Evolutionary conservation across 2,888 invertebrate genomes (phyloP), one percentile per base, ranked within the genome.

Genomic region (Marasmarcha lunaedactyla): DNA sequence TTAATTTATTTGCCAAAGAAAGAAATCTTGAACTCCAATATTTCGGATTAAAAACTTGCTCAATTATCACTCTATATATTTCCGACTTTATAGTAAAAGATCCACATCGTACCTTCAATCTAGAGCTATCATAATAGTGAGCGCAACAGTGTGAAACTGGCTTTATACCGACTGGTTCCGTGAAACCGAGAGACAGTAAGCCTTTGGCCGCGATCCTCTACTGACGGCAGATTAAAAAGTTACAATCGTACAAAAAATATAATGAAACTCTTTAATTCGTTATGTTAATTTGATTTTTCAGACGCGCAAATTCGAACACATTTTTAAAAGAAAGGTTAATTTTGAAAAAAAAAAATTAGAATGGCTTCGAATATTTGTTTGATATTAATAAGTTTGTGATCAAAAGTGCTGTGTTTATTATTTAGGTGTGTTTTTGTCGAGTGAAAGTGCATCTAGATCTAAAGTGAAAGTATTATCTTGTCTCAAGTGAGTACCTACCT

Each of bases 381-480:
- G 4, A 7, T 30, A 7, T 20, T 20, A 20, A 20, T 20, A 20
- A 20, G 7, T 30, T 30, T 30, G 30, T 30, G 30, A 30, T 30
- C 30, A 30, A 30, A 25, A n/a, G 11, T 20, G 20, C 20, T 7
- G 20, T 30, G 4, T n/a, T 30, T 30, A 10, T 30, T 30, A 30
- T 30, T 30, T 30, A 7, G 30, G 40, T 37, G 43, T 41, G 39
- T 20, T 43, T n/a, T 43, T 42, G 41, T 59, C 49, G 42, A 72
- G 79, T 76, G 79, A 78, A 79, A 79, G 79, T 78, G 71, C 54
- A 65, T 54, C 49, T 58, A 58, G 58, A 54, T 62, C 52, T 64
- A 71, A 70, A 79, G 79, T 79, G 79, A 79, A 79, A 79, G 79
- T 72, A 49, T 11, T 52, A 51, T 45, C 49, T 51, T 49, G 43